Percentiles rank a stretch among this genome's conserved stretches.
Evolutionary conservation across 1,140 invertebrate genomes (phyloP).

Genomic region (Calephelis nemesis): DNA sequence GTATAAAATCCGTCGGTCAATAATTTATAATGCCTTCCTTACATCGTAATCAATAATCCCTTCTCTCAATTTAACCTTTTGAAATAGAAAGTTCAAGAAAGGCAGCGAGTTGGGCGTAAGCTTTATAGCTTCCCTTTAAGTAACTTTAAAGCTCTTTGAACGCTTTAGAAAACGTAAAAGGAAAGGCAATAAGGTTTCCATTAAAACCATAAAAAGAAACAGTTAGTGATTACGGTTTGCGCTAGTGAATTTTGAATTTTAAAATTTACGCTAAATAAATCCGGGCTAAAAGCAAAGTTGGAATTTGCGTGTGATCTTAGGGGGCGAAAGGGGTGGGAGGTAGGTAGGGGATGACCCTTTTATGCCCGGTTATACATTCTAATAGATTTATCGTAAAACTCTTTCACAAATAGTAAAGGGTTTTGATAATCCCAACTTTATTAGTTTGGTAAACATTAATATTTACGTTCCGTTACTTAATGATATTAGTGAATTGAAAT

Average conservation of each 20-base stretch:
- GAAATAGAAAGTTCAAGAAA: constrained; percentile 12
- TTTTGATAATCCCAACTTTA: constrained; percentile 8
- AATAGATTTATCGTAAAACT: constrained; percentile 3
- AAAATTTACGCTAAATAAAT: constrained; percentile 25
- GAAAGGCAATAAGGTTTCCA: constrained; percentile 19
- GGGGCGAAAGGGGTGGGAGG: not conserved
- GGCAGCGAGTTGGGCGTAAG: constrained; percentile 1
- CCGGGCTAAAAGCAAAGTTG: constrained; percentile 11
- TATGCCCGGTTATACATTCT: constrained; percentile 3
- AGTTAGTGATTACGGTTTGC: constrained; percentile 17
- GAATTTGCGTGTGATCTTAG: constrained; percentile 1
- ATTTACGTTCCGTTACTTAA: too few species aligned
- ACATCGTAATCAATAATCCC: constrained; percentile 7
- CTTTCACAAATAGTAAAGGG: constrained; percentile 2
- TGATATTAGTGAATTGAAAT: too few species aligned
- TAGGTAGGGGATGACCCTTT: not conserved
- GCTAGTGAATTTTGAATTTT: constrained; percentile 21
- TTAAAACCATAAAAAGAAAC: constrained; percentile 26
- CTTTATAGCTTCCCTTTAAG: constrained; percentile 19
- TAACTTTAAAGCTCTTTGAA: constrained; percentile 26
- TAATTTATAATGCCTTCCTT: not conserved
- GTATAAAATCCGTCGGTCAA: constrained; percentile 21
- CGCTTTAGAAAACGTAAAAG: constrained; percentile 24
- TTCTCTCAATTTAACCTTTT: constrained; percentile 15
- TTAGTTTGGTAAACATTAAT: too few species aligned